Evolutionary conservation across 35 echinoderm and acorn worm genomes (phyloP).

Genomic region (Chiridota heheva): DNA sequence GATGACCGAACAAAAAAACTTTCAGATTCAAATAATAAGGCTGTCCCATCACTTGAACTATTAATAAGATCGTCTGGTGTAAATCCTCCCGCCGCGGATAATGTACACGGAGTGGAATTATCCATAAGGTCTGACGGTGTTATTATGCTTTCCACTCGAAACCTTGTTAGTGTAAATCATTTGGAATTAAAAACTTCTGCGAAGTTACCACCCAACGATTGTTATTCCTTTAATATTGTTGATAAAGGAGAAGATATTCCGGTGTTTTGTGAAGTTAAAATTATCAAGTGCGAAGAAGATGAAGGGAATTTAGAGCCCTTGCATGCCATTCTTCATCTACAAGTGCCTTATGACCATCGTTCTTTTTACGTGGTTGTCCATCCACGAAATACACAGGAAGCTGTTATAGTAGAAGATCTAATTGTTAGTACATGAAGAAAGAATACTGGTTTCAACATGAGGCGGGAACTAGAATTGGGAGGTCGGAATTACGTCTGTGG

Average conservation of each 20-base stretch:
- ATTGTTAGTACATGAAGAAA: no score
- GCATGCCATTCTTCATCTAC: conserved; percentile 63
- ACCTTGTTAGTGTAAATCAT: conserved; percentile 48
- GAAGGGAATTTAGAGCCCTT: conserved; percentile 15
- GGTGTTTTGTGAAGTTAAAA: conserved; percentile 62
- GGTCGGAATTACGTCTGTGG: no score
- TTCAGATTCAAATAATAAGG: not conserved
- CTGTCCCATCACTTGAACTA: conserved; percentile 47
- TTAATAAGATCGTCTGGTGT: conserved; percentile 82
- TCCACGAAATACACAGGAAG: conserved; percentile 14
- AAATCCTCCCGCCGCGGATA: conserved; percentile 57
- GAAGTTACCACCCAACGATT: conserved; percentile 67
- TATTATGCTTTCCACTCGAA: conserved; percentile 55
- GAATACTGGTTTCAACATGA: no score
- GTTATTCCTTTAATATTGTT: conserved; percentile 73
- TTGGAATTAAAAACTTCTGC: conserved; percentile 56
- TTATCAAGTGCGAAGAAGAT: conserved; percentile 60
- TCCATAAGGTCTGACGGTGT: conserved; percentile 54
- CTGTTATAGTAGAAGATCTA: conserved; percentile 70
- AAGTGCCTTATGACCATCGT: conserved; percentile 64
- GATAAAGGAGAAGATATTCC: conserved; percentile 71
- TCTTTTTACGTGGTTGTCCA: conserved; percentile 63
- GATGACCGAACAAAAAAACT: not conserved
- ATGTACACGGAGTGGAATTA: conserved; percentile 66
- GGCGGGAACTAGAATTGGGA: no score